Base-by-base conservation (phyloP, 1,140 invertebrate species). In the Uloborus diversus region DNA sequence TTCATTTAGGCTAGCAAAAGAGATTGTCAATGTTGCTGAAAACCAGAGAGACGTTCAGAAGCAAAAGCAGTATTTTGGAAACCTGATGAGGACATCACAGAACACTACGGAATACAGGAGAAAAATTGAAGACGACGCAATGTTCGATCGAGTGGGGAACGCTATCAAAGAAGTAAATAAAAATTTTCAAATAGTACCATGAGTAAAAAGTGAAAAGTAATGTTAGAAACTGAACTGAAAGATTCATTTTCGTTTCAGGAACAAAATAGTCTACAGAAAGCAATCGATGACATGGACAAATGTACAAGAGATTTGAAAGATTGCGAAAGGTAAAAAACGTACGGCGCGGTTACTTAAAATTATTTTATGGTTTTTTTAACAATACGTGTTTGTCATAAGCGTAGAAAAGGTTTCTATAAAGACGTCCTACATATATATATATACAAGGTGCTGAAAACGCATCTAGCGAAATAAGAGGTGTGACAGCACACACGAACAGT, bases 261-360 rank as follows among this genome's bases (percentile, higher is more conserved):
- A 37, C 32, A 47, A 11, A 25, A 23, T 13, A 33, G 3, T 17
- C 20, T 56, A 5, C n/a, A 17, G 1, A 49, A 33, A 62, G 47
- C 9, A 32, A 30, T 33, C 3, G 1, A 13, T 0, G 42, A 64
- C 3, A 32, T 64, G 32, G 14, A 51, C 4, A 42, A 75, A n/a
- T 51, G 30, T 20, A 27, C 7, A 7, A 25, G n/a, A 13, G 57
- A 75, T 9, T 47, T 75, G 3, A 75, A 53, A 27, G 71, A 64
- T 5, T 75, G 71, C n/a, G 35, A 64, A 23, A 75, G 59, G 71
- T 64, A 32, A 20, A 20, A 30, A 11, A n/a, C n/a, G n/a, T n/a
- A n/a, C n/a, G n/a, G n/a, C n/a, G n/a, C n/a, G n/a, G n/a, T n/a
- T n/a, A n/a, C n/a, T n/a, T n/a, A n/a, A n/a, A n/a, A n/a, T n/a